A percentile compares a stretch with the other conserved stretches of the same genome.
These are phyloP conservation scores for Mastacembelus armatus DNA, from an alignment of 2,797 vertebrate genomes.

Conservation along the genomic window DNA sequence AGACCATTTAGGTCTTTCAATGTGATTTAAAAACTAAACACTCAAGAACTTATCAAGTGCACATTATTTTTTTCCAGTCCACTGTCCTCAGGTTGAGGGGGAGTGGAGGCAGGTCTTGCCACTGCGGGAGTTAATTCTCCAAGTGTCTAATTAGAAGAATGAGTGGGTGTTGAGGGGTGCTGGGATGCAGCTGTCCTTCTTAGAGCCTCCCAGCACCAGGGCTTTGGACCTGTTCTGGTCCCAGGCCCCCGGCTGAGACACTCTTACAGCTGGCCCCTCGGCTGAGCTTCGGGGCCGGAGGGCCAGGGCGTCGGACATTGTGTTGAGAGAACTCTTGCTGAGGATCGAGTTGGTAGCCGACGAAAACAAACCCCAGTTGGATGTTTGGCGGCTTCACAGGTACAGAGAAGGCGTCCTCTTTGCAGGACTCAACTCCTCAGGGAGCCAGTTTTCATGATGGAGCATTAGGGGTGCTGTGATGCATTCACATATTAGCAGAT, in stretches of 20 bases:
- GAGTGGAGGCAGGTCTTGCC: slow-evolving; percentile 27
- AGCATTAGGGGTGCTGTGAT: slow-evolving; percentile 1
- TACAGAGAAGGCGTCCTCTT: slow-evolving; percentile 56
- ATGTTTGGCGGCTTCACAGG: slow-evolving; percentile 67
- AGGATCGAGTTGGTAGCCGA: slow-evolving; percentile 37
- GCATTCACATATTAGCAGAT: slow-evolving; percentile 4
- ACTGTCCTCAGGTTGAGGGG: slow-evolving; percentile 11
- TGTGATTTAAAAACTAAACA: background rate
- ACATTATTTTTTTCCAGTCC: background rate
- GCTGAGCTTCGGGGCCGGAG: slow-evolving; percentile 42
- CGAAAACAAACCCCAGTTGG: slow-evolving; percentile 62
- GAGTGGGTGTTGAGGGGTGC: slow-evolving; percentile 33
- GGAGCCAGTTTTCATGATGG: slow-evolving; percentile 32
- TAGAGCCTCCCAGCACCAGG: slow-evolving; percentile 61
- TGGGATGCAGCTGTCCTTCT: slow-evolving; percentile 69
- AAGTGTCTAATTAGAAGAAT: slow-evolving; percentile 73
- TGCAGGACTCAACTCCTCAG: slow-evolving; percentile 33
- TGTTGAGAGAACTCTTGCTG: slow-evolving; percentile 53
- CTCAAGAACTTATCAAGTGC: background rate
- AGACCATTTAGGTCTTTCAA: background rate
- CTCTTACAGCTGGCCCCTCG: slow-evolving; percentile 46
- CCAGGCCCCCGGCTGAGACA: slow-evolving; percentile 45
- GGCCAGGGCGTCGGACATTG: slow-evolving; percentile 56
- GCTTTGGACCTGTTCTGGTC: slow-evolving; percentile 44
- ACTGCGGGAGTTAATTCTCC: slow-evolving; percentile 63